A percentile compares a stretch with the other conserved stretches of the same genome.
Evolutionary conservation across 2,888 invertebrate genomes (phyloP).

Genomic region (Quadriops clusia): DNA sequence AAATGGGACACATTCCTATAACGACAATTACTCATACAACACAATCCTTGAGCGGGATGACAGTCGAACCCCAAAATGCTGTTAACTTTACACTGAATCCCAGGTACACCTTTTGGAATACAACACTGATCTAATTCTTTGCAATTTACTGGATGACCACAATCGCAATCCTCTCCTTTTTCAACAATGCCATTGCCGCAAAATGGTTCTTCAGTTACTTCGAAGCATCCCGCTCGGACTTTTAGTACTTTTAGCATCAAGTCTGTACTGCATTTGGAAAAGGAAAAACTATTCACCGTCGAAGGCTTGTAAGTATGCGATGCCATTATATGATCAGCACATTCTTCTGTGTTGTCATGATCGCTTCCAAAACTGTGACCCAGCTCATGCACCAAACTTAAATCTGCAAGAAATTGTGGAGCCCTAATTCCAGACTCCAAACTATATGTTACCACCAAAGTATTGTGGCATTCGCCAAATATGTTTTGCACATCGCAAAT

Average conservation of each 20-base stretch:
- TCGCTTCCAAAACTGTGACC: constrained; percentile 46
- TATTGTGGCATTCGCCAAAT: constrained; percentile 37
- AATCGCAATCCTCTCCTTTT: constrained; percentile 59
- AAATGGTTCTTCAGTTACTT: constrained; percentile 35
- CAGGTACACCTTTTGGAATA: constrained; percentile 38
- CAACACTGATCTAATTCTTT: constrained; percentile 39
- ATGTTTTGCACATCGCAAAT: constrained; percentile 40
- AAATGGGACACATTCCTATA: constrained; percentile 32
- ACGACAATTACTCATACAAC: constrained; percentile 37
- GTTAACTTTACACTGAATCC: constrained; percentile 40
- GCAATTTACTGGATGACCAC: constrained; percentile 45
- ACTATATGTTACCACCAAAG: constrained; percentile 40
- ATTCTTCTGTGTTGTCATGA: constrained; percentile 37
- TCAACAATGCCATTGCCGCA: constrained; percentile 54
- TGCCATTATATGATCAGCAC: constrained; percentile 41
- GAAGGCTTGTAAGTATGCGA: constrained; percentile 35
- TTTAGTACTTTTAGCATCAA: constrained; percentile 38
- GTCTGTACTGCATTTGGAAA: constrained; percentile 41
- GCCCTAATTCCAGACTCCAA: constrained; percentile 30
- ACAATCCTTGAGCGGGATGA: constrained; percentile 44
- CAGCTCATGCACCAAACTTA: constrained; percentile 25
- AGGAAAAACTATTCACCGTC: constrained; percentile 33
- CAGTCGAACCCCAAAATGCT: constrained; percentile 32
- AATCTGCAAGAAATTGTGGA: constrained; percentile 38
- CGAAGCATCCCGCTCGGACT: constrained; percentile 41